Evolutionary conservation across 2,888 invertebrate genomes (phyloP).

Genomic region (Bellardia pandia): DNA sequence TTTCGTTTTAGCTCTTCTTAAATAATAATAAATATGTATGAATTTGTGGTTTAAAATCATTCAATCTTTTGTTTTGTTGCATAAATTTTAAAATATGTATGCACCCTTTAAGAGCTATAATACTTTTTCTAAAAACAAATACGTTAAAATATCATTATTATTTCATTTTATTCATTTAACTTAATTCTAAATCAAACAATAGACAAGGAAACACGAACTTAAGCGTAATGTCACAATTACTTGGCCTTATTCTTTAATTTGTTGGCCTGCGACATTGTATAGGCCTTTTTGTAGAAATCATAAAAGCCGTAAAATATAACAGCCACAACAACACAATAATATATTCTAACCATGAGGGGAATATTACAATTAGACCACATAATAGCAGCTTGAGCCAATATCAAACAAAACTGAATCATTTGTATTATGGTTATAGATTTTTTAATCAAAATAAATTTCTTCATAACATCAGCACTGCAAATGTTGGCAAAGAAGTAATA

Average conservation of each 20-base stretch:
- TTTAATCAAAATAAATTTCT: slow-evolving; percentile 86
- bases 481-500: slow-evolving; percentile 89
- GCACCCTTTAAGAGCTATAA: too few species aligned
- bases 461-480: slow-evolving; percentile 85
- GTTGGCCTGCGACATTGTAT: slow-evolving; percentile 76
- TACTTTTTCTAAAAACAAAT: too few species aligned
- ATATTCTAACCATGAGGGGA: slow-evolving; percentile 84
- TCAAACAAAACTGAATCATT: slow-evolving; percentile 89
- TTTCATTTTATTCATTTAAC: neutral
- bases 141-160: too few species aligned
- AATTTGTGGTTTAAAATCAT: too few species aligned
- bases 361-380: slow-evolving; percentile 84
- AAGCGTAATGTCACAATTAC: neutral
- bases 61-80: too few species aligned
- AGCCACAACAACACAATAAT: slow-evolving; percentile 87
- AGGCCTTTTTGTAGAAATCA: slow-evolving; percentile 88
- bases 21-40: too few species aligned
- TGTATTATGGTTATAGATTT: slow-evolving; percentile 87
- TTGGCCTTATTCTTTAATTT: slow-evolving; percentile 26
- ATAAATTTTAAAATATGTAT: too few species aligned
- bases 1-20: too few species aligned
- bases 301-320: slow-evolving; percentile 90
- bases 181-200: neutral
- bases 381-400: slow-evolving; percentile 86
- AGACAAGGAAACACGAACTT: neutral